These are phyloP conservation scores for Podarcis lilfordi DNA, from an alignment of 2,797 vertebrate genomes.

Conservation along the genomic window DNA sequence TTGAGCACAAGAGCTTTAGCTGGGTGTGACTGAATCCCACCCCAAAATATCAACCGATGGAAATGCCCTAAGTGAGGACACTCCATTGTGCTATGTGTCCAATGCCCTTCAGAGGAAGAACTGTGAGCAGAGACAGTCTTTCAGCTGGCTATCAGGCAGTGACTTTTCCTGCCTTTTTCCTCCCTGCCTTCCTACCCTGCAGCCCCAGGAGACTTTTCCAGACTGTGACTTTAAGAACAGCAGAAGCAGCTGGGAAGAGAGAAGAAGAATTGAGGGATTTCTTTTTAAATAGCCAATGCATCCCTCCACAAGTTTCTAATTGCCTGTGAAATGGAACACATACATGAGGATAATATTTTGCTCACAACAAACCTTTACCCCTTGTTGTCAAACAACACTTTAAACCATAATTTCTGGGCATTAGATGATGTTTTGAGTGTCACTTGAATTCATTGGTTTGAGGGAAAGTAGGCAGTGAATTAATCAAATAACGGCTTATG, in stretches of 20 bases:
- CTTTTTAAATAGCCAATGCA: background rate
- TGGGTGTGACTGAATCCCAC: too few species aligned
- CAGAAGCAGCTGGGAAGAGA: too few species aligned
- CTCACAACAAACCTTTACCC: constrained; percentile 69
- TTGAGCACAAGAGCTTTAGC: too few species aligned
- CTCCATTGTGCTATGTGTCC: background rate
- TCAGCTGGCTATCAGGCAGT: too few species aligned
- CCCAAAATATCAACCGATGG: too few species aligned
- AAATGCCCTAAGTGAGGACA: too few species aligned
- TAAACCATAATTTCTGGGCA: constrained; percentile 70
- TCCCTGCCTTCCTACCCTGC: too few species aligned
- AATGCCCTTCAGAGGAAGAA: background rate
- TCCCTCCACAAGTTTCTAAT: background rate
- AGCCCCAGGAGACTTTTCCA: too few species aligned
- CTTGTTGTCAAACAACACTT: constrained; percentile 72
- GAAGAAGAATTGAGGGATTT: background rate
- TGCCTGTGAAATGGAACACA: too few species aligned
- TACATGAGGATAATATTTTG: background rate
- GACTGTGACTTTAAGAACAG: too few species aligned
- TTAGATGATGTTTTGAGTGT: constrained; percentile 53
- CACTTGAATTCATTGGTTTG: constrained; percentile 60
- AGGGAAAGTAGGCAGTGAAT: constrained; percentile 42
- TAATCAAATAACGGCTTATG: constrained; percentile 34
- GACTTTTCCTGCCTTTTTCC: too few species aligned
- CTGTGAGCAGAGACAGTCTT: background rate